Base-by-base conservation (phyloP, 1,140 invertebrate species). In the Megathymus violae region DNA sequence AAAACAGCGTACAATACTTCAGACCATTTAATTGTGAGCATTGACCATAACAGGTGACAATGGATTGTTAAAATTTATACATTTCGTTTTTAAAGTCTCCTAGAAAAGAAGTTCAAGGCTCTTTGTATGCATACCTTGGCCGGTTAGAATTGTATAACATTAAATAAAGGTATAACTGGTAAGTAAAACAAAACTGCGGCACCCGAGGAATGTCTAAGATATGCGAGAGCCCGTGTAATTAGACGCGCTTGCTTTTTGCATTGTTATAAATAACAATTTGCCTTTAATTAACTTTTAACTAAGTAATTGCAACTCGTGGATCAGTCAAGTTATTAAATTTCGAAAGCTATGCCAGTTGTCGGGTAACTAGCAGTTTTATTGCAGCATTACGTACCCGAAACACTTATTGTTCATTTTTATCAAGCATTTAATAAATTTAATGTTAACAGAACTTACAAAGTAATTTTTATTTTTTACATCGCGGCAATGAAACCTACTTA, bases 181-280 rank as follows among this genome's bases (percentile, higher is more conserved):
- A 54, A 54, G 36, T 31, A 14, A 43, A 56, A 56, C 52, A 56
- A 43, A 25, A 41, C 22, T 43, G 52, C 4, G 19, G 40, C n/a
- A 56, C 38, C 40, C 22, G 15, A n/a, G 22, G 52, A 56, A 56
- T 56, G 38, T 16, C 22, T 16, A 56, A 43, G 40, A 43, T 31
- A 56, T 56, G 43, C 51, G 25, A 54, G 36, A 56, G 51, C 38
- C 15, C 38, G 31, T 22, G 17, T 52, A 44, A 44, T 58, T 44
- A 44, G 52, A 34, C 52, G 13, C 52, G 52, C 52, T 44, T 44
- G 52, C 52, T 54, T 54, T 27, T 54, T 54, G 51, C 51, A 54
- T 54, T 58, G 25, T 58, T 58, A 44, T 17, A 14, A 15, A 11
- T 58, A 31, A 19, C 44, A 15, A 58, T 58, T 58, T 44, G 13